Evolutionary conservation across 2,113 vertebrate species (phyloP).

Genomic region (Camarhynchus parvulus): DNA sequence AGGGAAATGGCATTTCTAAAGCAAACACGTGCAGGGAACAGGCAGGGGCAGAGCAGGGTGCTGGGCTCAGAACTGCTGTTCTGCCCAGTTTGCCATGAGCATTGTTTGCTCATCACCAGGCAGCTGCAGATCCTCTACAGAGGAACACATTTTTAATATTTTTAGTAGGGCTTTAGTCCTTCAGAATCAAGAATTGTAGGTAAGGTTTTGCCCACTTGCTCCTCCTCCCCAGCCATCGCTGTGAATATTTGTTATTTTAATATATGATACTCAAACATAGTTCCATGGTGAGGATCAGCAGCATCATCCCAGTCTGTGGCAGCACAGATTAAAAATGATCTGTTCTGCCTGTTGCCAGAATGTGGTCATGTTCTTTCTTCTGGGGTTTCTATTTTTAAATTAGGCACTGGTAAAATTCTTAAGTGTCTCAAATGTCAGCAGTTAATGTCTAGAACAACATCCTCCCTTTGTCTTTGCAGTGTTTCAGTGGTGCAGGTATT

Average conservation of each 20-base stretch:
- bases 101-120: not conserved
- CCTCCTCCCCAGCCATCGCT: rapidly evolving
- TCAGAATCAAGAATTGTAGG: not conserved
- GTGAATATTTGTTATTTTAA: not conserved
- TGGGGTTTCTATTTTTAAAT: not conserved
- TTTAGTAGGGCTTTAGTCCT: not conserved
- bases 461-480: conserved; percentile 11
- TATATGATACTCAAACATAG: not conserved
- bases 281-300: not conserved
- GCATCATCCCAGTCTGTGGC: not conserved
- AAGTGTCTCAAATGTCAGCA: not conserved
- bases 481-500: not conserved
- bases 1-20: not conserved
- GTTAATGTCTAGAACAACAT: not conserved
- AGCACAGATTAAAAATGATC: not conserved
- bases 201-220: not conserved
- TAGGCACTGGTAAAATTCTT: not conserved
- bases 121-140: not conserved
- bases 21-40: not conserved
- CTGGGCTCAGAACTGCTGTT: not conserved
- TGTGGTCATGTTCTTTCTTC: not conserved
- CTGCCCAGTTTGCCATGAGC: not conserved
- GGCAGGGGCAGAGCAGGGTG: not conserved
- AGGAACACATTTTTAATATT: not conserved
- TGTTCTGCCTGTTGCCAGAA: not conserved